These are phyloP conservation scores for Cryptus armator DNA, from an alignment of 2,888 invertebrate species.

Conservation along the genomic window DNA sequence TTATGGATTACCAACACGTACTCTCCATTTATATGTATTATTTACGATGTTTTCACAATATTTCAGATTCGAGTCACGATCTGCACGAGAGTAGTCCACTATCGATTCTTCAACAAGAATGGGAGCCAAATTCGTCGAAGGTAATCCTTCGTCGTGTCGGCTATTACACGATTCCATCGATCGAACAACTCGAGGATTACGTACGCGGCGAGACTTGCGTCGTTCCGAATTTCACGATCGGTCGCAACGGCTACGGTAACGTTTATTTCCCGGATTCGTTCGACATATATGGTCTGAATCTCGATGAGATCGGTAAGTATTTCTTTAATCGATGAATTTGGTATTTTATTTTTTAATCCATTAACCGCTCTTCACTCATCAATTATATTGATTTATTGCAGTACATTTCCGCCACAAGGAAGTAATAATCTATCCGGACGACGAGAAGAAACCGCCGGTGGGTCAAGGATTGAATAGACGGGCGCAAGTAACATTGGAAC, in stretches of 20 bases:
- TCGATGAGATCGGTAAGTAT: constrained; percentile 92
- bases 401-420: constrained; percentile 98
- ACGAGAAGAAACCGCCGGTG: constrained; percentile 93
- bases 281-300: constrained; percentile 93
- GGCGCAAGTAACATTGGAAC: constrained; percentile 96
- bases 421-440: constrained; percentile 97
- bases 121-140: constrained; percentile 90
- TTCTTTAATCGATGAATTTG: constrained; percentile 26
- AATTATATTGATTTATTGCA: constrained; percentile 79
- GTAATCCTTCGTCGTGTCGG: constrained; percentile 92
- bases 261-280: constrained; percentile 94
- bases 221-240: constrained; percentile 95
- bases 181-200: constrained; percentile 92
- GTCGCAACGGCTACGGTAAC: constrained; percentile 95
- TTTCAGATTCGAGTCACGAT: constrained; percentile 72
- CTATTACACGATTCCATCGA: constrained; percentile 95
- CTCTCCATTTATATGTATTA: constrained; percentile 23
- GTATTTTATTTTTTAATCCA: neutral
- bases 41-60: neutral
- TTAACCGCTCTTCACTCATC: neutral
- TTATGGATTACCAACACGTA: constrained; percentile 14
- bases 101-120: constrained; percentile 72
- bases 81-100: constrained; percentile 74
- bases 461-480: constrained; percentile 95
- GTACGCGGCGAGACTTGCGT: constrained; percentile 91